Evolutionary conservation across 2,797 vertebrate species (phyloP).

Genomic region (Scolopax bukidnonensis): DNA sequence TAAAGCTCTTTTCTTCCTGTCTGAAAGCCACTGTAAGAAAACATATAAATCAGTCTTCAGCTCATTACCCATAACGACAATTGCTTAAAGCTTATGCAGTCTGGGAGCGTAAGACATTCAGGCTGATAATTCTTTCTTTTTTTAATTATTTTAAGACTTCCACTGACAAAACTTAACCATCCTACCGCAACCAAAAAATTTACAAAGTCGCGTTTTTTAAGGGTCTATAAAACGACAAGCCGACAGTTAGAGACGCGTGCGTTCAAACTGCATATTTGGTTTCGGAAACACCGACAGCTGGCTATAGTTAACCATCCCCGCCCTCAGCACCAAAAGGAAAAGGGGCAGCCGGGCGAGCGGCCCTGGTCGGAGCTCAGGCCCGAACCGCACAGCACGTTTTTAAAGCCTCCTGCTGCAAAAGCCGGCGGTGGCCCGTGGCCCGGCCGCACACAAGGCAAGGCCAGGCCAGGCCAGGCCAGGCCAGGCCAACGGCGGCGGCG

Average conservation of each 20-base stretch:
- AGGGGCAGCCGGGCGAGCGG: background rate
- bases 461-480: no score
- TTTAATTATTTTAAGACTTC: no score
- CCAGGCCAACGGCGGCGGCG: background rate
- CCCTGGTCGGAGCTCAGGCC: background rate
- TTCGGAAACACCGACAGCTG: fast-evolving
- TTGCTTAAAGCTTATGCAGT: background rate
- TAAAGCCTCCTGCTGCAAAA: background rate
- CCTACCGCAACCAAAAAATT: background rate
- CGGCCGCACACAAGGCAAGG: background rate
- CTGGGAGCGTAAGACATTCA: background rate
- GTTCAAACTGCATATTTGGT: fast-evolving
- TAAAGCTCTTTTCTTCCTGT: slow-evolving; percentile 92
- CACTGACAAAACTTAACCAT: no score
- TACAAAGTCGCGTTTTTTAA: fast-evolving
- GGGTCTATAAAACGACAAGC: no score
- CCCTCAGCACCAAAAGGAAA: fast-evolving
- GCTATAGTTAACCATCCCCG: fast-evolving
- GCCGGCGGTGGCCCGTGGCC: no score
- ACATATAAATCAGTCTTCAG: background rate
- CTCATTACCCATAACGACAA: background rate
- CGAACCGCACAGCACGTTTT: fast-evolving
- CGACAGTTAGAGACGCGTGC: fast-evolving
- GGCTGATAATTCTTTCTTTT: no score
- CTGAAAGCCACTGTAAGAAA: slow-evolving; percentile 92